A percentile compares a stretch with the other conserved stretches of the same genome.
Evolutionary conservation across 2,888 invertebrate species (phyloP).

Genomic region (Dioctria rufipes): DNA sequence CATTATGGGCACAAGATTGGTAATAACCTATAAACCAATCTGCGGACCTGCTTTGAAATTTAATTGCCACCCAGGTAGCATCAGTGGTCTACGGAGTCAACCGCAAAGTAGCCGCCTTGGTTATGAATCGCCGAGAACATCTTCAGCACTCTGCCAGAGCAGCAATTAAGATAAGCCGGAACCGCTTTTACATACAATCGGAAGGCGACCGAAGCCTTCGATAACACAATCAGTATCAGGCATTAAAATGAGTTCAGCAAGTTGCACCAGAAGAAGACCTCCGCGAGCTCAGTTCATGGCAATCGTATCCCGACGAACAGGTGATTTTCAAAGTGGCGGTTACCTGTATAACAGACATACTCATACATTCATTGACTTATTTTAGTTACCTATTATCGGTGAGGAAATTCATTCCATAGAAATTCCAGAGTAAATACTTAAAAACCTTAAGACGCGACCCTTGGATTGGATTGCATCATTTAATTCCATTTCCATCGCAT

Average conservation of each 20-base stretch:
- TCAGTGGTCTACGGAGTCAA: slow-evolving; percentile 25
- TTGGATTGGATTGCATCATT: slow-evolving; percentile 17
- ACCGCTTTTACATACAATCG: slow-evolving; percentile 52
- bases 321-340: slow-evolving; percentile 40
- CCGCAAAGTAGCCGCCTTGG: slow-evolving; percentile 44
- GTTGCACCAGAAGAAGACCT: not conserved
- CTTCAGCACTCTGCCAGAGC: slow-evolving; percentile 50
- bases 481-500: not conserved
- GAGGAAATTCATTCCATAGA: slow-evolving; percentile 33
- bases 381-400: slow-evolving; percentile 20
- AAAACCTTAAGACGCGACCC: not conserved
- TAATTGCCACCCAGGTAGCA: slow-evolving; percentile 57
- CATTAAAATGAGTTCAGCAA: slow-evolving; percentile 16
- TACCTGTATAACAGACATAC: not conserved
- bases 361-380: too few relatives aligned
- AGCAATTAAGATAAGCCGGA: slow-evolving; percentile 55
- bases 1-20: slow-evolving; percentile 40
- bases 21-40: slow-evolving; percentile 47
- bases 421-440: slow-evolving; percentile 43
- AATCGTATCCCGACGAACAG: slow-evolving; percentile 14
- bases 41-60: slow-evolving; percentile 39
- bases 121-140: slow-evolving; percentile 45
- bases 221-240: slow-evolving; percentile 38
- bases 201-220: slow-evolving; percentile 18
- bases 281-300: not conserved